phyloP scores from a whole-genome alignment of 2,113 vertebrate species.

The Andinoacara biseriatus region DNA sequence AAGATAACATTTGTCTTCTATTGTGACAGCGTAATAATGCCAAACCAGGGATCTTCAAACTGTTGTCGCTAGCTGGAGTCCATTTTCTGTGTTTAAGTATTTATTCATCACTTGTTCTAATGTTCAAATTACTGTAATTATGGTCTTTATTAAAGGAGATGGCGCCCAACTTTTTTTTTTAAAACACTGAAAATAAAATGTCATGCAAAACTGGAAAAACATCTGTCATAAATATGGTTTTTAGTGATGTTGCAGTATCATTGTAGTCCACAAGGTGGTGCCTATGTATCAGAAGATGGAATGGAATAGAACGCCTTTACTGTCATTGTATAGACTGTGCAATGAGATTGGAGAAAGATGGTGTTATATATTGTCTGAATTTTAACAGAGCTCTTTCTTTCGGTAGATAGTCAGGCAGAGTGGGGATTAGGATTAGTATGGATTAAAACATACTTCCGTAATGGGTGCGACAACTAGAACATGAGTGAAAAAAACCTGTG shows the following conservation, averaged over 20 bases:
- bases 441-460: neutral
- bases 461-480: rapidly evolving
- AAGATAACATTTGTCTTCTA: neutral
- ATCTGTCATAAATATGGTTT: neutral
- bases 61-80: neutral
- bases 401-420: too few relatives aligned
- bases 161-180: neutral
- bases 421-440: too few relatives aligned
- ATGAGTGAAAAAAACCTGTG: neutral
- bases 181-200: conserved; percentile 16
- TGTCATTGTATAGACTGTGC: too few relatives aligned
- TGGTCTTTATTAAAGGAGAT: neutral
- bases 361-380: neutral
- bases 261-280: neutral
- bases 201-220: neutral
- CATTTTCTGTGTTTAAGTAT: neutral
- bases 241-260: neutral
- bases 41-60: neutral
- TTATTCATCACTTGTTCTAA: neutral
- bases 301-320: too few relatives aligned
- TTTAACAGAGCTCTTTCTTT: neutral
- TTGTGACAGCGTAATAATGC: neutral
- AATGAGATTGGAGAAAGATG: neutral
- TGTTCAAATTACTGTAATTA: neutral
- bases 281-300: neutral